Evolutionary conservation across 2,797 vertebrate species (phyloP).

Genomic region (Clarias pachynema): DNA sequence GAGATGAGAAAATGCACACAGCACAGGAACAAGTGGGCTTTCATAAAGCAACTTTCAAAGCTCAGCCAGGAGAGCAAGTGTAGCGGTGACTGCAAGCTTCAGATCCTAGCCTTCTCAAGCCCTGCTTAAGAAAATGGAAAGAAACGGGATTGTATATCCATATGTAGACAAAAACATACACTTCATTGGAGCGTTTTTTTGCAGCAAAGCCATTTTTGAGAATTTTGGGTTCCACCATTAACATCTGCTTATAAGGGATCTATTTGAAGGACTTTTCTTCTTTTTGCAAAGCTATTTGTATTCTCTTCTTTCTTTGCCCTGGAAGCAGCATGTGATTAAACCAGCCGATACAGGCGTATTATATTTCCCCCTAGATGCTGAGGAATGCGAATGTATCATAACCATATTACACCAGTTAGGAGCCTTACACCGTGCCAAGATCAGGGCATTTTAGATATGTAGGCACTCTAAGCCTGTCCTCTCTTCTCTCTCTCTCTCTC

Average conservation of each 20-base stretch:
- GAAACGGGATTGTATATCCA: not conserved
- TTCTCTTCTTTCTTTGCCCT: conserved; percentile 71
- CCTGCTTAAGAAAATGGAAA: not conserved
- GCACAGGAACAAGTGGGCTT: conserved; percentile 50
- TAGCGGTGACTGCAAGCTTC: conserved; percentile 9
- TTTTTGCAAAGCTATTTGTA: conserved; percentile 66
- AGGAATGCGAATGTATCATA: conserved; percentile 79
- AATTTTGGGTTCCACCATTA: not conserved
- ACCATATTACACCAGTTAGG: conserved; percentile 75
- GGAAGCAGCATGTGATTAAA: conserved; percentile 74
- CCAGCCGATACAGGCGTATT: conserved; percentile 73
- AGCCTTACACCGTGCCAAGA: conserved; percentile 64
- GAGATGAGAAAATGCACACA: conserved; percentile 46
- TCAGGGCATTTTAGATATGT: conserved; percentile 47
- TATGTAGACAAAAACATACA: not conserved
- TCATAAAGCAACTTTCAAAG: conserved; percentile 44
- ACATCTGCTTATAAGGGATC: not conserved
- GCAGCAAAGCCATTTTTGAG: not conserved
- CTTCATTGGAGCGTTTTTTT: not conserved
- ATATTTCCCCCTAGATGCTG: conserved; percentile 72
- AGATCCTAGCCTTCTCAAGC: not conserved
- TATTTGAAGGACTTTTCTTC: conserved; percentile 25
- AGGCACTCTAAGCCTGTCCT: not conserved
- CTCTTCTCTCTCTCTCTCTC: not conserved
- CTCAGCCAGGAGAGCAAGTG: conserved; percentile 43